Base-by-base conservation (phyloP, 2,888 invertebrate species). In the Neria commutata region DNA sequence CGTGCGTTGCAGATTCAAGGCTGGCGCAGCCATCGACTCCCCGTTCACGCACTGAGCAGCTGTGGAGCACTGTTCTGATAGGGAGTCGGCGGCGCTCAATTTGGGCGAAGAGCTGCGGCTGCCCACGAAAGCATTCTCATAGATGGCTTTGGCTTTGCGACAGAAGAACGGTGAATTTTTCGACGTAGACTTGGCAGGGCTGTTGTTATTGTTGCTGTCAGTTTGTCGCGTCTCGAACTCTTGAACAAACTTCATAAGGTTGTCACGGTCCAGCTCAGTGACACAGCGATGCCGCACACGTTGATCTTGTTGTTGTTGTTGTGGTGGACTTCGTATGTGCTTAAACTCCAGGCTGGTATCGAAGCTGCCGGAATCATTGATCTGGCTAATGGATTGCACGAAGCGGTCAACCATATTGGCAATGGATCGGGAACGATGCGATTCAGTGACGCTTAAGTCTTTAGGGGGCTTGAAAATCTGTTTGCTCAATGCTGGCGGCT, bases 281-380 rank as follows among this genome's bases (percentile, higher is more conserved):
- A 78, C 68, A 59, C 78, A 78, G 16, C 71, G 75, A 66, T 78
- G 77, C 0, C 75, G 72, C 42, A 59, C 50, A 40, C 45, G 52
- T 8, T 65, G 64, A 1, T 40, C 53, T 1, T 29, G 17, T 19
- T 65, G 45, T 16, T 54, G 26, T 3, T 59, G 65, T n/a, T 60
- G 67, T 11, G 73, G 74, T 47, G 71, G 75, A 40, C 71, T 72
- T 37, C 70, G 68, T 19, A 81, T 77, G 10, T 73, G 67, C 58
- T 81, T 81, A 58, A 81, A 72, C 70, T 81, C 81, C 56, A 81
- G 74, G 64, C 82, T 82, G 64, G 79, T 76, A 63, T 81, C 81
- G 54, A 81, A 81, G 68, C 75, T 75, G 56, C 76, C 78, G 4
- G 81, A 82, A 63, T 81, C 81, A 60, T 81, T 81, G 6, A 80